Base-by-base conservation (phyloP, 1,140 invertebrate species). In the Trichonephila inaurata region DNA sequence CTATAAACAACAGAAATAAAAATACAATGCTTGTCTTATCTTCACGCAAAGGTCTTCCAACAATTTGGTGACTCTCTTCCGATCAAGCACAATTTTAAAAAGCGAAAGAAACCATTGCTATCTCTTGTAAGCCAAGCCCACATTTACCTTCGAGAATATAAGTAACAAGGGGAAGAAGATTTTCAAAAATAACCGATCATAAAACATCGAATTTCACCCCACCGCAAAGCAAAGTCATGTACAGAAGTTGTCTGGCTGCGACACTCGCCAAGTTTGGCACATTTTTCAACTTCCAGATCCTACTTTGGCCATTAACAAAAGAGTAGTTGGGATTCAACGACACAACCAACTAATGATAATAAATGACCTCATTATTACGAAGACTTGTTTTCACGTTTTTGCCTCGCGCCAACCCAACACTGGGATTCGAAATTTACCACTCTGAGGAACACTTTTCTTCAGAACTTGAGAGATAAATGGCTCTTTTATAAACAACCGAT, bases 401-500 rank as follows among this genome's bases (percentile, higher is more conserved):
- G 86, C 62, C 61, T 85, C 14, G n/a, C 66, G n/a, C 21, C 24
- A 8, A 33, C 28, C 72, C 40, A 28, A 85, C 86, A 64, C 86
- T 40, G 28, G 86, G 86, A 62, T 88, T 88, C 58, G 86, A 64
- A 88, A 88, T 88, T 88, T 88, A 88, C 86, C 86, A 88, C 86
- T 88, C 86, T 16, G 14, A 44, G 28, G 40, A 40, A 10, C 86
- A n/a, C 62, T 85, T 85, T 85, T 58, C 83, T 85, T 85, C 58
- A 58, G 58, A 85, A 33, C 72, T 33, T 18, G 40, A 19, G 86
- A 88, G 86, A 88, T 64, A 64, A 88, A 88, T 88, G 62, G 86
- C 60, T 88, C 86, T 88, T 88, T 66, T 88, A 88, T 88, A 88
- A 88, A 88, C 86, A 88, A 88, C 86, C 86, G 62, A 88, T 88